These are phyloP conservation scores for human DNA, from an alignment of 2,113 vertebrate species.

Conservation along the genomic window GRCh38 chrX:98789501-98790000, in stretches of 20 bases:
- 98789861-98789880: constrained; percentile 42
- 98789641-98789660: constrained; percentile 50
- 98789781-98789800: constrained; percentile 46
- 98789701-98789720: constrained; percentile 61
- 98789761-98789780: constrained; percentile 27
- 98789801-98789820: constrained; percentile 44
- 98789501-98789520: not conserved
- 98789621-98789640: constrained; percentile 44
- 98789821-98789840: constrained; percentile 12
- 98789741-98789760: constrained; percentile 32
- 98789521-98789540: not conserved
- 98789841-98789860: constrained; percentile 60
- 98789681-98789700: constrained; percentile 65
- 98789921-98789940: constrained; percentile 70
- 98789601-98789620: constrained; percentile 40
- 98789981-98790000: not conserved
- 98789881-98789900: constrained; percentile 61
- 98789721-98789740: constrained; percentile 62
- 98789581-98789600: constrained; percentile 47
- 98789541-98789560: not conserved
- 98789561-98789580: not conserved
- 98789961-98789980: constrained; percentile 42
- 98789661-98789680: constrained; percentile 45
- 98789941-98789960: constrained; percentile 55
- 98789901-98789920: constrained; percentile 76